Evolutionary conservation across 1,140 invertebrate genomes (phyloP), one percentile per base, ranked within the genome.

Genomic region (Panagrolaimus sp.): DNA sequence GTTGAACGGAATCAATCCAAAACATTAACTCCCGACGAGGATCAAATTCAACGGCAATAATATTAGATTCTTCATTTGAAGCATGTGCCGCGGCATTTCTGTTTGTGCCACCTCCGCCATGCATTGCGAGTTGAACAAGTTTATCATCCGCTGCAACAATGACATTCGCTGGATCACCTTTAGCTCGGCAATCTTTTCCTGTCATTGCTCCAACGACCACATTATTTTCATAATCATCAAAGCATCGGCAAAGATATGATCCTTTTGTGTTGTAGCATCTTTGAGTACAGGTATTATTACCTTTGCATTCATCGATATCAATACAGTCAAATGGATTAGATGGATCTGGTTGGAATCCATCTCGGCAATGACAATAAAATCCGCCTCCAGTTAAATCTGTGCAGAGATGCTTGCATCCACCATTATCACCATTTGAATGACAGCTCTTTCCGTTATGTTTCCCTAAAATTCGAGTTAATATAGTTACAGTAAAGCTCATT

Each of bases 291-390:
- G 92, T 91, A 15, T 92, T 91, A 0, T 92, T 91, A 0, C 88
- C 89, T 83, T 94, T 91, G 83, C 96, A 98, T 84, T 98, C 96
- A 81, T 98, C 90, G 38, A 98, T 90, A 83, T 98, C 95, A 44
- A 83, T 72, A 52, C 80, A 82, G 10, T 82, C 81, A 43, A 78
- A 71, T 28, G 82, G 82, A 71, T 81, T 78, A 7, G 44, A 55
- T 9, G 80, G 77, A 64, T 79, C 72, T 2, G 80, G 81, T 62
- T 79, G 67, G 78, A 82, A 82, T 2, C 80, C 80, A 32, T 82
- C 80, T 10, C 80, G 73, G 47, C 80, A 82, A 63, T 79, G 77
- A 63, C 80, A 82, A 71, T 74, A 82, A 69, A 81, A 82, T 1
- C 80, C 82, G 55, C 71, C 78, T 43, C 74, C 44, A 24, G 15